Base-by-base conservation (phyloP, 2,888 invertebrate genomes). In the Tipula confusa region DNA sequence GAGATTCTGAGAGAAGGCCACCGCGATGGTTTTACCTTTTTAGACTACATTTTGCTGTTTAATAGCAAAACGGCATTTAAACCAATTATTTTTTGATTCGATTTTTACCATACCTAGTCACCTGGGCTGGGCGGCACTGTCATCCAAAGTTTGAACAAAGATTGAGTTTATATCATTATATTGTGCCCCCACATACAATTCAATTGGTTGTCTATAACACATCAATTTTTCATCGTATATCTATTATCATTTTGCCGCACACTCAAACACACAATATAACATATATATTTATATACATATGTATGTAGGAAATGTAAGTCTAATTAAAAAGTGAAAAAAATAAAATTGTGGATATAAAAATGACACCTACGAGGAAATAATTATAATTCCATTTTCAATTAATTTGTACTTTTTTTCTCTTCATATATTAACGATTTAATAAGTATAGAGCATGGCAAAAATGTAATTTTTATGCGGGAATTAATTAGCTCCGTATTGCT, bases 291-390 rank as follows among this genome's bases (percentile, higher is more conserved):
- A 7, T n/a, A 43, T 5, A 43, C 43, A 43, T n/a, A n/a, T n/a
- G 15, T 43, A 6, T 24, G 24, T 9, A 24, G 64, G 64, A 64
- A 64, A 64, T 64, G 64, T 64, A 64, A 24, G 18, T 64, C 7
- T 64, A 64, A 64, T 64, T 64, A 64, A 64, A 48, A 48, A 48
- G 18, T 11, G n/a, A n/a, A n/a, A 18, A 18, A 64, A n/a, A 24
- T 11, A 64, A 4, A 64, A 24, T 24, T 64, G 64, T 64, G 64
- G 64, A 64, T 64, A 64, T 64, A 64, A 24, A 64, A 64, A 64
- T 64, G 64, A 64, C 64, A 64, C 64, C 64, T 64, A 64, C 64
- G 18, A 64, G 64, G 64, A 64, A 64, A 64, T 64, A 64, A 64
- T 64, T 64, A 64, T 64, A 64, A 64, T 64, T 64, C 18, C 64